Evolutionary conservation across 2,113 vertebrate species (phyloP).

Genomic region (Vombatus ursinus): DNA sequence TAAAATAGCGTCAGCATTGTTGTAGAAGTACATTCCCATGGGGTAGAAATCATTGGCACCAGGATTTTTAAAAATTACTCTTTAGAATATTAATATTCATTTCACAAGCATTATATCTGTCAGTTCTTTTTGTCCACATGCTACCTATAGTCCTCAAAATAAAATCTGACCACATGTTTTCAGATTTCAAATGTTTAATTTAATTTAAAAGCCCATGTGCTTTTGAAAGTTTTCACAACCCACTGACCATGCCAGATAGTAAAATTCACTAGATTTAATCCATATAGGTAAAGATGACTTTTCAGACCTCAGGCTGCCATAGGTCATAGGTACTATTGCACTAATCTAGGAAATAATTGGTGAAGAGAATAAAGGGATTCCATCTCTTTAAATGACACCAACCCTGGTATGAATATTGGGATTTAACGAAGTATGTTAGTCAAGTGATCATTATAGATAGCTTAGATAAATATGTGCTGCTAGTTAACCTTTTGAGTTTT

Average conservation of each 20-base stretch:
- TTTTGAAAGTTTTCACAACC: background rate
- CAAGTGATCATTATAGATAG: background rate
- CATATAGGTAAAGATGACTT: background rate
- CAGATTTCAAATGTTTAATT: background rate
- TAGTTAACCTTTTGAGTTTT: conserved; percentile 22
- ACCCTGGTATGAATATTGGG: background rate
- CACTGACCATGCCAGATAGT: background rate
- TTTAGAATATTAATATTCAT: conserved; percentile 11
- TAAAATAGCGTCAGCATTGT: no score
- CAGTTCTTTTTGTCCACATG: conserved; percentile 3
- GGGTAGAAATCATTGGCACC: background rate
- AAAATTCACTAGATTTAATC: no score
- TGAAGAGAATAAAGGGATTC: background rate
- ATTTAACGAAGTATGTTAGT: conserved; percentile 26
- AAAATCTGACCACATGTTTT: background rate
- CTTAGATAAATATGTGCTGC: conserved; percentile 2
- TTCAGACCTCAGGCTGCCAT: conserved; percentile 8
- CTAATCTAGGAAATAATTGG: conserved; percentile 35
- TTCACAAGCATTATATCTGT: no score
- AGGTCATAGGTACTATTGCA: conserved; percentile 26
- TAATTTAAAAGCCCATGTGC: conserved; percentile 29
- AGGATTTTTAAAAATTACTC: background rate
- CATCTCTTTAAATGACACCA: conserved; percentile 40
- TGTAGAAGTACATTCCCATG: background rate
- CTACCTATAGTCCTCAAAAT: background rate